A percentile compares a stretch with the other conserved stretches of the same genome.
Evolutionary conservation across 2,888 invertebrate genomes (phyloP).

Genomic region (Galeopsomyia nigrocyanea): DNA sequence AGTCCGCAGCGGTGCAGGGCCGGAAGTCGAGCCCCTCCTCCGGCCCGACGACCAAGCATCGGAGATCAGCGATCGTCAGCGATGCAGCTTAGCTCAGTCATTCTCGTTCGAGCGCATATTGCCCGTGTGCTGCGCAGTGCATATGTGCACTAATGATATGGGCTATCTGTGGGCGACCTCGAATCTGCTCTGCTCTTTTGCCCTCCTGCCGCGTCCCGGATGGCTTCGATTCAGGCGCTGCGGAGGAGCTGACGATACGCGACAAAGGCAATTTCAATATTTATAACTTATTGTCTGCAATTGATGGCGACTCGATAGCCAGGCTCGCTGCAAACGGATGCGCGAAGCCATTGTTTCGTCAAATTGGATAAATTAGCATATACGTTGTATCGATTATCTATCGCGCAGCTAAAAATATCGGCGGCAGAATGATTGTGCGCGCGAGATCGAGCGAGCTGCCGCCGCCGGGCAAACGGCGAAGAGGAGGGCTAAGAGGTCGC

Average conservation of each 20-base stretch:
- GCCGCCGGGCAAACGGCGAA: constrained; percentile 21
- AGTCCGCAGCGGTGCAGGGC: constrained; percentile 50
- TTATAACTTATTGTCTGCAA: constrained; percentile 67
- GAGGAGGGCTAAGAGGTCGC: not conserved
- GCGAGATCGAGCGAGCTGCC: not conserved
- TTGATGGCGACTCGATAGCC: constrained; percentile 59
- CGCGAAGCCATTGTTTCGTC: not conserved
- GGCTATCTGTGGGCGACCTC: constrained; percentile 60
- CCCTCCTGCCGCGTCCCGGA: not conserved
- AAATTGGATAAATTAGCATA: constrained; percentile 23
- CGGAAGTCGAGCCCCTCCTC: constrained; percentile 58
- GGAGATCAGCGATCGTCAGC: too few relatives aligned
- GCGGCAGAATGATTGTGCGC: constrained; percentile 3
- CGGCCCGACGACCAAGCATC: constrained; percentile 50
- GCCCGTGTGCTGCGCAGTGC: constrained; percentile 10
- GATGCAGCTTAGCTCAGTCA: constrained; percentile 53
- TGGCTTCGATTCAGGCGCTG: not conserved
- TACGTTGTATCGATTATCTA: not conserved
- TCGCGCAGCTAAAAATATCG: not conserved
- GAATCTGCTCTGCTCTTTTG: constrained; percentile 51
- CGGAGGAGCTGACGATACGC: constrained; percentile 48
- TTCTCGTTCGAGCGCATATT: not conserved
- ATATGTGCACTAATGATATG: constrained; percentile 61
- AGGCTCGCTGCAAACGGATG: not conserved
- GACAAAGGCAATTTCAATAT: constrained; percentile 61